phyloP scores from a whole-genome alignment of 2,797 vertebrate genomes.

The Coregonus suidteri region DNA sequence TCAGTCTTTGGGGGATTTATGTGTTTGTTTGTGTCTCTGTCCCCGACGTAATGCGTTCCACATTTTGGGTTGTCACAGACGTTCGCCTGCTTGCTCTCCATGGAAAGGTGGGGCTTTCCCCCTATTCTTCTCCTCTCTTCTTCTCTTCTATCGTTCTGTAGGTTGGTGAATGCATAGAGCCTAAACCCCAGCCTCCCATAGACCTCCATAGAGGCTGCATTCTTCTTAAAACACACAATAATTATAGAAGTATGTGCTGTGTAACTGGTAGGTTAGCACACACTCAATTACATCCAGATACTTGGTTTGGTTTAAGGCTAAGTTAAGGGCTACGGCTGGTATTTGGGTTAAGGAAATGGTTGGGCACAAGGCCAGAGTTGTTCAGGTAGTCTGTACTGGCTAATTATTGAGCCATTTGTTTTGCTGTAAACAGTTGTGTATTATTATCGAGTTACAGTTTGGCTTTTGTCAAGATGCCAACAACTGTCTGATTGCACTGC shows the following conservation, averaged over 20 bases:
- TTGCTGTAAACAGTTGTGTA: conserved; percentile 50
- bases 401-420: conserved; percentile 52
- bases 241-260: conserved; percentile 65
- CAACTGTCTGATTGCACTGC: conserved; percentile 5
- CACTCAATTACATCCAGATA: conserved; percentile 43
- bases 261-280: conserved; percentile 36
- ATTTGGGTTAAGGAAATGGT: conserved; percentile 45
- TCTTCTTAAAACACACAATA: conserved; percentile 58
- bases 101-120: not conserved
- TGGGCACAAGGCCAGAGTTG: conserved; percentile 27
- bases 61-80: conserved; percentile 67
- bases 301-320: conserved; percentile 45
- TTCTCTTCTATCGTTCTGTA: conserved; percentile 31
- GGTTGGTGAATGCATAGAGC: conserved; percentile 42
- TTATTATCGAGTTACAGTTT: not conserved
- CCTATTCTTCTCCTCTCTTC: conserved; percentile 18
- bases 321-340: conserved; percentile 45
- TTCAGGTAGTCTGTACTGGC: conserved; percentile 53
- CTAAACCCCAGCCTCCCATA: conserved; percentile 47
- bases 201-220: conserved; percentile 49
- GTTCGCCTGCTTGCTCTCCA: conserved; percentile 35
- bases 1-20: conserved; percentile 75
- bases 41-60: conserved; percentile 74
- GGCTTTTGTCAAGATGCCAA: conserved; percentile 30
- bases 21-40: conserved; percentile 78